Conservation (phyloP, 1,140 invertebrate species). For the Neodiprion virginianus region DNA sequence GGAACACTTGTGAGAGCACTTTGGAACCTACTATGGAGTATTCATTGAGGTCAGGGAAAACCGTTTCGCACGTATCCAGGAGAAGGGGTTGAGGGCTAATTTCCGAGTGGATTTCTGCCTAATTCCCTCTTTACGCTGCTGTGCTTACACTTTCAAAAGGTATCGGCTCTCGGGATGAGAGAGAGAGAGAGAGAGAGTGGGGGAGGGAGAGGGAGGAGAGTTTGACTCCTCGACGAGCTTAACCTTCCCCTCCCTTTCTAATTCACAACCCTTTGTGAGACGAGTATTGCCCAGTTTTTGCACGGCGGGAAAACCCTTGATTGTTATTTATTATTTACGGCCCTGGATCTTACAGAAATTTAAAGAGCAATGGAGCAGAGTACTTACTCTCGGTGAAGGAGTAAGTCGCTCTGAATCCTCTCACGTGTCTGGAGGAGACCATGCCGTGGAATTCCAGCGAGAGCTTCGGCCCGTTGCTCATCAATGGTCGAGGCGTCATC, state of each 20-base stretch:
- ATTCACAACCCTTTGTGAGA: too few relatives aligned
- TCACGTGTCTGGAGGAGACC: conserved; percentile 72
- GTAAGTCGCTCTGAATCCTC: conserved; percentile 87
- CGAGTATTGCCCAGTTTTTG: too few relatives aligned
- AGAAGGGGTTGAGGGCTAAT: background rate
- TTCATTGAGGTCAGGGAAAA: background rate
- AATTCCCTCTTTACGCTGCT: background rate
- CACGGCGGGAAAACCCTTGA: background rate
- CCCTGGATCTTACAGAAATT: too few relatives aligned
- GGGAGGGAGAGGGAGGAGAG: background rate
- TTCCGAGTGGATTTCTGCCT: background rate
- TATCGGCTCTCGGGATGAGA: too few relatives aligned
- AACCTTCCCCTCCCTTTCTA: too few relatives aligned
- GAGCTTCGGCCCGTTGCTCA: conserved; percentile 87
- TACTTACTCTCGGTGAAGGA: conserved; percentile 88
- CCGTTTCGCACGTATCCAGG: background rate
- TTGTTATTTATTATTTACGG: too few relatives aligned
- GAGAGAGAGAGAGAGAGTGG: too few relatives aligned
- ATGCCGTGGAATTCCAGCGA: conserved; percentile 82
- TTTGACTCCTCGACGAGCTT: too few relatives aligned
- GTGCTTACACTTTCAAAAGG: background rate
- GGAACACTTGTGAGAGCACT: background rate
- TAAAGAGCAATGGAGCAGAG: background rate
- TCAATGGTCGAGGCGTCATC: conserved; percentile 79
- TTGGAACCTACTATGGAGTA: background rate